phyloP scores from a whole-genome alignment of 2,888 invertebrate genomes.

The Volucella bombylans region DNA sequence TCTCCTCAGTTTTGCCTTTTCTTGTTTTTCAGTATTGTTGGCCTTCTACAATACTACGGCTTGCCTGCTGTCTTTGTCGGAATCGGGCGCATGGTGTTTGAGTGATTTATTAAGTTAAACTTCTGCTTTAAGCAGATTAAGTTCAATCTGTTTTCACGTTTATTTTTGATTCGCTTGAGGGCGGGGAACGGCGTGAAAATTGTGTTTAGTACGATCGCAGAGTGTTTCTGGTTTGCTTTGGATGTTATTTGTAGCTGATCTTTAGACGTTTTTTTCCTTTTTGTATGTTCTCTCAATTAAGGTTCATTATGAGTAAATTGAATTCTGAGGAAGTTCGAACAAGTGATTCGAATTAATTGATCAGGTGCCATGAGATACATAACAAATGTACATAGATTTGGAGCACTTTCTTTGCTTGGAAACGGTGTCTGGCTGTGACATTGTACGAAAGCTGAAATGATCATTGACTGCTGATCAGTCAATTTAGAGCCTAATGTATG shows the following conservation, averaged over 20 bases:
- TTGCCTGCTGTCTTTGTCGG: not conserved
- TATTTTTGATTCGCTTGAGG: not conserved
- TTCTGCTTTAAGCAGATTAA: slow-evolving; percentile 51
- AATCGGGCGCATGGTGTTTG: slow-evolving; percentile 29
- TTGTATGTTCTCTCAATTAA: slow-evolving; percentile 24
- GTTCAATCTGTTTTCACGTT: slow-evolving; percentile 42
- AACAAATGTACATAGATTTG: too few species aligned
- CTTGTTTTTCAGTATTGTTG: too few species aligned
- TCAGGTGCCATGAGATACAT: not conserved
- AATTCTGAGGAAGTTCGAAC: slow-evolving; percentile 4
- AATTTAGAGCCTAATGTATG: too few species aligned
- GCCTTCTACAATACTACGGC: not conserved
- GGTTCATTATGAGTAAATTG: slow-evolving; percentile 21
- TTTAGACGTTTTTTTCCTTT: not conserved
- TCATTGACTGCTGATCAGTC: too few species aligned
- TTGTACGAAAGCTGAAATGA: too few species aligned
- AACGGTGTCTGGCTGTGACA: too few species aligned
- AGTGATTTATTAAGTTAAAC: slow-evolving; percentile 54
- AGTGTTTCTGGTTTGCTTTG: not conserved
- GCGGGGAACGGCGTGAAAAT: not conserved
- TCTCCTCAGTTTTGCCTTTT: too few species aligned
- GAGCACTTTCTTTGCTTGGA: too few species aligned
- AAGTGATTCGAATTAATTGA: slow-evolving; percentile 17
- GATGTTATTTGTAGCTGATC: not conserved
- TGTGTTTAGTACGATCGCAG: slow-evolving; percentile 36